These are phyloP conservation scores for Hapalemur alaotrensis DNA, from an alignment of 2,797 vertebrate genomes.

Conservation along the genomic window DNA sequence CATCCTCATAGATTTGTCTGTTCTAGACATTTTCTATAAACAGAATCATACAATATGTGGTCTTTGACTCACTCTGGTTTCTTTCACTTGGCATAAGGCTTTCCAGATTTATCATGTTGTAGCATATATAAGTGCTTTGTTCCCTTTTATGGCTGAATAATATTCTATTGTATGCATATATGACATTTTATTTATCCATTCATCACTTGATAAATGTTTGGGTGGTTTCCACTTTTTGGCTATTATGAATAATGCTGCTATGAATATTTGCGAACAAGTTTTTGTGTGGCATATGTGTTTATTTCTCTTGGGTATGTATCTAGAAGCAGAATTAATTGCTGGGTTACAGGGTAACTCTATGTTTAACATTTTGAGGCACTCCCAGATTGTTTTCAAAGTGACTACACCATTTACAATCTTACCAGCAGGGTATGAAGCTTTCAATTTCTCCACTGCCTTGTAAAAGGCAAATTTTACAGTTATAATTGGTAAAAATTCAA, in stretches of 20 bases:
- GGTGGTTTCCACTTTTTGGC: background rate
- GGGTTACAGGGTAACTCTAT: background rate
- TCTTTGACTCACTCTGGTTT: conserved; percentile 20
- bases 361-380: background rate
- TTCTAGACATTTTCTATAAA: background rate
- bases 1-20: background rate
- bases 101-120: background rate
- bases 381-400: background rate
- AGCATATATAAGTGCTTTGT: background rate
- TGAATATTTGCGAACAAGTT: background rate
- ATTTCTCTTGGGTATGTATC: background rate
- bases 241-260: background rate
- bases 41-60: background rate
- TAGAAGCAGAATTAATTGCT: background rate
- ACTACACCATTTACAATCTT: background rate
- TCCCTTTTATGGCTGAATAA: background rate
- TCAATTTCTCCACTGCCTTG: background rate
- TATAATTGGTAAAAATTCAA: background rate
- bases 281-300: background rate
- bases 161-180: background rate
- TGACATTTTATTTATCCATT: background rate
- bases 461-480: background rate
- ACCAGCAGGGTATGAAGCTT: background rate
- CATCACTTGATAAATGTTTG: background rate
- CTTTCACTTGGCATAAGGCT: background rate